phyloP scores from a whole-genome alignment of 1,140 invertebrate genomes.

The Heliconius congener region DNA sequence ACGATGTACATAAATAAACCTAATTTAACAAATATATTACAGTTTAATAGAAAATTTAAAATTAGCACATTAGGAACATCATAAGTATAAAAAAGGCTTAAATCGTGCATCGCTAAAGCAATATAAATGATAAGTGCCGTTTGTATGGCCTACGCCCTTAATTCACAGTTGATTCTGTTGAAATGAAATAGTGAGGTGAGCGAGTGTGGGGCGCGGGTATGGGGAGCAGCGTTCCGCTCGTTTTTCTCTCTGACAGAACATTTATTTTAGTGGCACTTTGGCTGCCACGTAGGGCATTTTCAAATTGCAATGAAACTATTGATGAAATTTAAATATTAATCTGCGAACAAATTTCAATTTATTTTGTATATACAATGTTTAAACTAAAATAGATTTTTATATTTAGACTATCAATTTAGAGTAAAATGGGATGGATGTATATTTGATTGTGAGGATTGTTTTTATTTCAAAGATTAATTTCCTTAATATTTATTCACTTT shows the following conservation, averaged over 20 bases:
- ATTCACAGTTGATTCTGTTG: conserved; percentile 63
- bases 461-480: background rate
- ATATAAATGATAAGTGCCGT: conserved; percentile 42
- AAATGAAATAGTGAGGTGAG: conserved; percentile 62
- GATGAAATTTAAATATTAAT: conserved; percentile 42
- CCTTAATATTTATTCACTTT: background rate
- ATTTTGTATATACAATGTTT: conserved; percentile 3
- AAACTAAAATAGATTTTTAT: background rate
- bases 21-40: background rate
- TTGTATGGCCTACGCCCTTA: conserved; percentile 46
- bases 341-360: conserved; percentile 20
- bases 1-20: too few species aligned
- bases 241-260: conserved; percentile 79
- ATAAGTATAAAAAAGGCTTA: conserved; percentile 30
- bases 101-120: conserved; percentile 38
- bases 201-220: conserved; percentile 45
- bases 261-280: conserved; percentile 78
- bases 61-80: background rate
- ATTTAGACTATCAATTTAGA: conserved; percentile 1
- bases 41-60: background rate
- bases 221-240: conserved; percentile 63
- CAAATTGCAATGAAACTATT: conserved; percentile 72
- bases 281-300: conserved; percentile 69
- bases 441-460: background rate
- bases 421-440: background rate